phyloP scores from a whole-genome alignment of 2,113 vertebrate species.

The Acrocephalus arundinaceus region DNA sequence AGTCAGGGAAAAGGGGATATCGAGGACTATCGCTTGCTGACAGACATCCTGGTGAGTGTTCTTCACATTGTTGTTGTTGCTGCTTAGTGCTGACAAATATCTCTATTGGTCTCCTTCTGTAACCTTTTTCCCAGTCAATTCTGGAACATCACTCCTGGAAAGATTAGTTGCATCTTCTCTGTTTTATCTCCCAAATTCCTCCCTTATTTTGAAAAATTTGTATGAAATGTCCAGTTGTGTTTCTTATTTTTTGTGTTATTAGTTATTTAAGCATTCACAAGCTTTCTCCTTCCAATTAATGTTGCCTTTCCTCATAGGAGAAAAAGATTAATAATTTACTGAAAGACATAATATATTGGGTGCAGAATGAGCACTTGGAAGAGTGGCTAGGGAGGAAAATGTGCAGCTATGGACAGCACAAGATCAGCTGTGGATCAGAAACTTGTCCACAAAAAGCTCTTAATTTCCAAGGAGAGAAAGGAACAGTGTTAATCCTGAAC shows the following conservation, averaged over 20 bases:
- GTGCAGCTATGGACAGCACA: background rate
- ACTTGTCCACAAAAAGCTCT: background rate
- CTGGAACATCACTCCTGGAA: background rate
- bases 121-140: background rate
- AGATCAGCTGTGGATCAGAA: background rate
- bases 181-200: background rate
- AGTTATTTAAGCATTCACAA: background rate
- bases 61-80: fast-evolving
- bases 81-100: background rate
- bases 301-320: background rate
- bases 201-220: background rate
- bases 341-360: background rate
- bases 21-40: constrained; percentile 91
- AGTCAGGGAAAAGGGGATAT: constrained; percentile 81
- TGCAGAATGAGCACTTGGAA: background rate
- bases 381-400: background rate
- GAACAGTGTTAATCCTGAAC: background rate
- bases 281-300: background rate
- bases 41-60: constrained; percentile 91
- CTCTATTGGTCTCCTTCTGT: background rate
- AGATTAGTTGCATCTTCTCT: background rate
- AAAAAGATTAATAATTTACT: background rate
- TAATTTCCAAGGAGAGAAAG: background rate
- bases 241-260: background rate
- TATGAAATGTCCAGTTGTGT: background rate